Evolutionary conservation across 2,888 invertebrate genomes (phyloP).

Genomic region (Drosophila parthenogenetica): DNA sequence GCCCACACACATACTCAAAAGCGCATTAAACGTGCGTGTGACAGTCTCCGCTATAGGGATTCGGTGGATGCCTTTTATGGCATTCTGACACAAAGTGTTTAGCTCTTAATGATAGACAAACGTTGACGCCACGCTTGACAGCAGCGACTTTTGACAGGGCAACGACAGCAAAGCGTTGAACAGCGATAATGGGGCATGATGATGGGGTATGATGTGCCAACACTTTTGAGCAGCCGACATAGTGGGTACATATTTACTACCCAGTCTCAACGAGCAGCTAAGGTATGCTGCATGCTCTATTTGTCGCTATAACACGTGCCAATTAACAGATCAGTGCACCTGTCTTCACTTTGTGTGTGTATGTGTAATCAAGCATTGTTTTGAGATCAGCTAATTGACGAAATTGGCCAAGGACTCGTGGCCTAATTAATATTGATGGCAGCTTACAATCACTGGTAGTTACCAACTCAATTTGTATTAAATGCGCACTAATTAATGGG

Average conservation of each 20-base stretch:
- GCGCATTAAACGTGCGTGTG: conserved; percentile 68
- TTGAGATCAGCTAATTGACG: conserved; percentile 27
- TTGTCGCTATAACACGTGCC: conserved; percentile 54
- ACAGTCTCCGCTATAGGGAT: conserved; percentile 30
- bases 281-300: conserved; percentile 26
- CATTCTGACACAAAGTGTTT: conserved; percentile 56
- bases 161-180: conserved; percentile 26
- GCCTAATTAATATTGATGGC: conserved; percentile 46
- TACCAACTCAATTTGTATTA: conserved; percentile 52
- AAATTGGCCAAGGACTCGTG: conserved; percentile 35
- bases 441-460: conserved; percentile 6
- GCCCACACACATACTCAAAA: conserved; percentile 47
- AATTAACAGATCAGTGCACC: conserved; percentile 59
- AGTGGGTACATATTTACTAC: conserved; percentile 13
- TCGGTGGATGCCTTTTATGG: conserved; percentile 47
- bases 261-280: neutral
- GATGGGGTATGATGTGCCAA: conserved; percentile 22
- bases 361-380: conserved; percentile 8
- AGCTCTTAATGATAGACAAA: conserved; percentile 68
- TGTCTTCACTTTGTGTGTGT: conserved; percentile 12
- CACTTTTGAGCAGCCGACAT: conserved; percentile 38
- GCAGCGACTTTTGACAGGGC: conserved; percentile 40
- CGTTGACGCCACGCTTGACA: conserved; percentile 53
- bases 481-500: conserved; percentile 54
- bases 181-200: conserved; percentile 5